Evolutionary conservation across 1,140 invertebrate genomes (phyloP).

Genomic region (Panagrolaimus sp.): DNA sequence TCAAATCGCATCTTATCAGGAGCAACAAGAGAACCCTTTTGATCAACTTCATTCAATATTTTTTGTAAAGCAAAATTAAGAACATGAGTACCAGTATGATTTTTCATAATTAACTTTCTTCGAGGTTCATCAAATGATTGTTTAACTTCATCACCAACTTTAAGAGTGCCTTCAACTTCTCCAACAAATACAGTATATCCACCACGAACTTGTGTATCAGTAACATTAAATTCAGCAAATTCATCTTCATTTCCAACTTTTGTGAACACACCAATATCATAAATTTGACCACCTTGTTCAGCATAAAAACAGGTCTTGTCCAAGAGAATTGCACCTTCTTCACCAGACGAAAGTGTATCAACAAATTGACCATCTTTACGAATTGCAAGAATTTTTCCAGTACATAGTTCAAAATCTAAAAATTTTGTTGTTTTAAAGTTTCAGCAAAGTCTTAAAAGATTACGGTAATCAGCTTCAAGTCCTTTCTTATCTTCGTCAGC

Average conservation of each 20-base stretch:
- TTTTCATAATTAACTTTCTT: slow-evolving; percentile 85
- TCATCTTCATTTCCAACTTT: slow-evolving; percentile 76
- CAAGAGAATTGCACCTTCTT: slow-evolving; percentile 84
- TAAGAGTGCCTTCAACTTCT: slow-evolving; percentile 66
- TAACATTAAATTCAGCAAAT: slow-evolving; percentile 81
- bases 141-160: slow-evolving; percentile 77
- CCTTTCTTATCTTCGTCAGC: slow-evolving; percentile 63
- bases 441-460: slow-evolving; percentile 12
- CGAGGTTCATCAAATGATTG: slow-evolving; percentile 77
- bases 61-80: slow-evolving; percentile 86
- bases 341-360: slow-evolving; percentile 71
- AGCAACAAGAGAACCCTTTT: slow-evolving; percentile 94
- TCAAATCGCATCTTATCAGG: slow-evolving; percentile 93
- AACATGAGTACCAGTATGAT: slow-evolving; percentile 96
- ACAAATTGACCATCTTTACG: slow-evolving; percentile 79
- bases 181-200: slow-evolving; percentile 93
- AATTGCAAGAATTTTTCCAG: slow-evolving; percentile 63
- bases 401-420: slow-evolving; percentile 62
- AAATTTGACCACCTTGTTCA: slow-evolving; percentile 96
- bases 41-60: slow-evolving; percentile 84
- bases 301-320: slow-evolving; percentile 81
- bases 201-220: slow-evolving; percentile 88
- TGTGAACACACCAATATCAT: slow-evolving; percentile 87
- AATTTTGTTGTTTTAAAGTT: not conserved
- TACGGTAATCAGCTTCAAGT: slow-evolving; percentile 67